phyloP scores from a whole-genome alignment of 2,888 invertebrate species.

The Poecilus cupreus region DNA sequence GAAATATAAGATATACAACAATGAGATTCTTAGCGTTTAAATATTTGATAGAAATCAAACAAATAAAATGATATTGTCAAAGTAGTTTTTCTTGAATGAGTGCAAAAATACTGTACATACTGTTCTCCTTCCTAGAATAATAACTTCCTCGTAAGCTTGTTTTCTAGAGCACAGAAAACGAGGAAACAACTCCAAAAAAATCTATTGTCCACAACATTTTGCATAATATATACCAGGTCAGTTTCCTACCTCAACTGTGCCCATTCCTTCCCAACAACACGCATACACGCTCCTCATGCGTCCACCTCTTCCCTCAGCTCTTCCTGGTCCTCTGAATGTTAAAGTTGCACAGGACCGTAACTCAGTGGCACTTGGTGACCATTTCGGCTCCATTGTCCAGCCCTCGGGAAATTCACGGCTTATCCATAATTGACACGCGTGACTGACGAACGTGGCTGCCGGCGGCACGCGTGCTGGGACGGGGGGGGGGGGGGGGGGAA shows the following conservation, averaged over 20 bases:
- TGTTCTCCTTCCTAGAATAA: no score
- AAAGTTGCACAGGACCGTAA: conserved; percentile 23
- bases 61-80: no score
- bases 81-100: no score
- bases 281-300: background rate
- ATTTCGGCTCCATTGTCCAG: conserved; percentile 65
- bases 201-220: background rate
- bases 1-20: no score
- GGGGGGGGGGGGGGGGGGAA: background rate
- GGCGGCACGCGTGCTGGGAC: conserved; percentile 58
- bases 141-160: no score
- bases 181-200: background rate
- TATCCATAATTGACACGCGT: conserved; percentile 66
- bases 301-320: background rate
- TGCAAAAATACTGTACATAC: no score
- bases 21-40: no score
- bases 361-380: conserved; percentile 50
- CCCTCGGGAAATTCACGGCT: conserved; percentile 66
- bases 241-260: background rate
- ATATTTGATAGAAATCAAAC: no score
- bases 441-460: conserved; percentile 64
- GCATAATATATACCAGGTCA: background rate
- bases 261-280: background rate
- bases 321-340: background rate
- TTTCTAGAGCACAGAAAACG: background rate